phyloP scores from a whole-genome alignment of 2,113 vertebrate species.

The Thryonomys swinderianus region DNA sequence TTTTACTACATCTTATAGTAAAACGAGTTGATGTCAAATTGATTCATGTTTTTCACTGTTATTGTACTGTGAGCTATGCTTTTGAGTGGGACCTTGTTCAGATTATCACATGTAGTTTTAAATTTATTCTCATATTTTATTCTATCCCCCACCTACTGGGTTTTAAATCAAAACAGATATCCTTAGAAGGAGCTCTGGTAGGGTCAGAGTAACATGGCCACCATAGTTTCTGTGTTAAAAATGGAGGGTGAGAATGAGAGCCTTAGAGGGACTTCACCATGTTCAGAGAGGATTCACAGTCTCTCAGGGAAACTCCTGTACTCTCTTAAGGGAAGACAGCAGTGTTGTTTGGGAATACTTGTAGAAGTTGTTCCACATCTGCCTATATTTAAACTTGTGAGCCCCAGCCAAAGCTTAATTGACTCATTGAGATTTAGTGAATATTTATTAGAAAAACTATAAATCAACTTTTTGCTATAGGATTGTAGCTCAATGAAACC shows the following conservation, averaged over 20 bases:
- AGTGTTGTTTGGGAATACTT: constrained; percentile 52
- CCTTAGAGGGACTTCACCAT: not conserved
- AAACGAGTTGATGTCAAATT: not conserved
- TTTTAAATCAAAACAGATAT: constrained; percentile 34
- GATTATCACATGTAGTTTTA: constrained; percentile 16
- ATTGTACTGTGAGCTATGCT: not conserved
- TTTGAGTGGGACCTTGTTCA: not conserved
- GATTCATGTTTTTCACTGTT: not conserved
- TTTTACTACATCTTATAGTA: not conserved
- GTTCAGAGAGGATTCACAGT: not conserved
- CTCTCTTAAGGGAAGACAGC: constrained; percentile 14
- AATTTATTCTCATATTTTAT: constrained; percentile 31
- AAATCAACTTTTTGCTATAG: constrained; percentile 37
- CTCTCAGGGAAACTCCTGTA: not conserved
- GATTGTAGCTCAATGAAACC: constrained; percentile 48
- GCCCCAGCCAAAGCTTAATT: not conserved
- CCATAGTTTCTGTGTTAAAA: not conserved
- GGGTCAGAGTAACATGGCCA: not conserved
- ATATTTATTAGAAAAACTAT: constrained; percentile 57
- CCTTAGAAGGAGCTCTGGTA: not conserved
- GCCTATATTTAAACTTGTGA: constrained; percentile 38
- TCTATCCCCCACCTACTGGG: not conserved
- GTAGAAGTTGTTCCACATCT: not conserved
- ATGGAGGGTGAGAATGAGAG: not conserved
- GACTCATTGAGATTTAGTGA: constrained; percentile 45